Base-by-base conservation (phyloP, 2,797 vertebrate genomes). In the Spinus pinus region DNA sequence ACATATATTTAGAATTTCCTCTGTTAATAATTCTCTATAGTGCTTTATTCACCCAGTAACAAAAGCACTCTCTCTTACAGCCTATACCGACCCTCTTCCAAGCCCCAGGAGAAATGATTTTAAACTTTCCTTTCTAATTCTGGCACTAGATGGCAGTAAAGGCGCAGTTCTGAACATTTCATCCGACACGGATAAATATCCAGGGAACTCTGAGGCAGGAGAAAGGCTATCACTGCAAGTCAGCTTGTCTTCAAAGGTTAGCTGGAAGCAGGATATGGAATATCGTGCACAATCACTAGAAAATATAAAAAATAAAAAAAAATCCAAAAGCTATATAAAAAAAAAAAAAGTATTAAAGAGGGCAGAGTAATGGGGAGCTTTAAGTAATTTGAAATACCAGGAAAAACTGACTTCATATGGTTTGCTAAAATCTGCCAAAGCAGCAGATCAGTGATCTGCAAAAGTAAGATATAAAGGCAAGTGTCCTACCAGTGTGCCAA, bases 71-170 rank as follows among this genome's bases (percentile, higher is more conserved):
- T 49, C 11, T 9, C 30, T 77, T 28, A 44, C 2, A 81, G 3
- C 3, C 15, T 14, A 12, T 9, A 3, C 13, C 31, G 33, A 58
- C 7, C 6, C 2, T 3, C 27, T 70, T 66, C 17, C 10, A 33
- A 75, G 1, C 6, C 12, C 16, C 16, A 53, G 23, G 7, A 27
- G 3, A 21, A 27, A 53, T 28, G 13, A 73, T 30, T 25, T 39
- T 21, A 28, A n/a, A 10, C 8, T 58, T 53, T 57, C 37, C 28
- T 47, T 56, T 53, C 7, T 61, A 10, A 27, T 79, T 56, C 6
- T 31, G 44, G 15, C 98, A 93, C 95, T 96, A 98, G 98, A 97
- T 98, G 98, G 98, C 98, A 98, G 96, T 97, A 96, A 79, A 92
- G 57, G 94, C 23, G 94, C 90, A 95, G 90, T 24, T 33, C 92